phyloP scores from a whole-genome alignment of 2,888 invertebrate genomes.

The Gymnosoma rotundatum region DNA sequence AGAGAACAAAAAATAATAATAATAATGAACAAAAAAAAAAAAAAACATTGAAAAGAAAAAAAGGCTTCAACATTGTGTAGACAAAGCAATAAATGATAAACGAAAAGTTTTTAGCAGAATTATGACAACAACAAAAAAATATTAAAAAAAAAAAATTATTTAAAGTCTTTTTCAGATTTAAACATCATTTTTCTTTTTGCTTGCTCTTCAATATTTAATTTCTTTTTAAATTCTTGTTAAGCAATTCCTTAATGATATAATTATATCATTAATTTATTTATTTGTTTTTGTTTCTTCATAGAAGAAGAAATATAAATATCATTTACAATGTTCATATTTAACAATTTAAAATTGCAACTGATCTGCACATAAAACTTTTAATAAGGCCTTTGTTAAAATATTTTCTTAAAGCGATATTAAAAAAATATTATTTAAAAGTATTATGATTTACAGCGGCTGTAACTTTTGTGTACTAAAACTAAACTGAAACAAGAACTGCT shows the following conservation, averaged over 20 bases:
- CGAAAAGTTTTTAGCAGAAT: neutral
- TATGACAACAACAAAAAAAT: neutral
- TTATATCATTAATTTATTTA: constrained; percentile 63
- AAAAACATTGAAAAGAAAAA: constrained; percentile 3
- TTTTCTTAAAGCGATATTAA: constrained; percentile 14
- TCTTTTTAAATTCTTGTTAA: constrained; percentile 34
- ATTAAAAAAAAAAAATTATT: neutral
- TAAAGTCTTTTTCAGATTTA: constrained; percentile 24
- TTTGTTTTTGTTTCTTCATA: neutral
- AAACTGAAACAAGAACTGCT: neutral
- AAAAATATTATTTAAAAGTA: constrained; percentile 38
- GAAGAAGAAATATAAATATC: constrained; percentile 42
- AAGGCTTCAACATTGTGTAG: neutral
- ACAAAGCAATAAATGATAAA: neutral
- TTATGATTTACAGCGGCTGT: constrained; percentile 57
- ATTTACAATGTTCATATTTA: constrained; percentile 61
- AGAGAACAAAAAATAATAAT: constrained; percentile 18
- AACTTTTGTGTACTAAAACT: constrained; percentile 16
- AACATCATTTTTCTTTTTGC: constrained; percentile 11
- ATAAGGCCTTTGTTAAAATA: constrained; percentile 59
- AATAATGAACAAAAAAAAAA: constrained; percentile 1
- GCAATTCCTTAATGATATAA: constrained; percentile 62
- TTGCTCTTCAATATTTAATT: neutral
- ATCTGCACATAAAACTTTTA: constrained; percentile 61
- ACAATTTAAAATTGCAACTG: constrained; percentile 69